These are phyloP conservation scores for Dufourea novaeangliae DNA, from an alignment of 1,140 invertebrate genomes.

Conservation along the genomic window DNA sequence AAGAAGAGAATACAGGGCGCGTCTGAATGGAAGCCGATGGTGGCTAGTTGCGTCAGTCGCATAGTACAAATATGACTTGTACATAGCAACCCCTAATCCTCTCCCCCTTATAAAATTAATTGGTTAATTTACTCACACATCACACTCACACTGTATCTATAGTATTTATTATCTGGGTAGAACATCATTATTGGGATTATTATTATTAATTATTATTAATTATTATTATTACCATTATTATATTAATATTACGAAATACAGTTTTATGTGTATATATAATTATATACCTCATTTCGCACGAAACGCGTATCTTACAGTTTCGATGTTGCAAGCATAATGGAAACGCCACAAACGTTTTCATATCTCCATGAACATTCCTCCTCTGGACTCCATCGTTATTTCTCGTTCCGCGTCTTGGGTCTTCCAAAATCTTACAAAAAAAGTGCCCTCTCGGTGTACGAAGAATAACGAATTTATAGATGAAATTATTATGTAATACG, in stretches of 20 bases:
- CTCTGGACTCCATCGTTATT: background rate
- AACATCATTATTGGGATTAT: slow-evolving; percentile 82
- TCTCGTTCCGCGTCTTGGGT: background rate
- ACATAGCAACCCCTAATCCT: slow-evolving; percentile 77
- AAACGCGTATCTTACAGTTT: slow-evolving; percentile 37
- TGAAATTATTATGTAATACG: background rate
- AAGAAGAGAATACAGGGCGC: slow-evolving; percentile 70
- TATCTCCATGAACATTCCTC: background rate
- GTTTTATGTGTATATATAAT: slow-evolving; percentile 81
- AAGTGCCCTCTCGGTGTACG: background rate
- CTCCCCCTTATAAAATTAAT: slow-evolving; percentile 66
- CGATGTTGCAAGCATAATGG: slow-evolving; percentile 61
- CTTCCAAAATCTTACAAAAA: background rate
- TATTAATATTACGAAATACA: slow-evolving; percentile 82
- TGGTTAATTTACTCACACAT: slow-evolving; percentile 80
- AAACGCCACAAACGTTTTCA: slow-evolving; percentile 12
- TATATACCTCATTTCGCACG: slow-evolving; percentile 73
- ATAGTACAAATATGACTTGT: slow-evolving; percentile 82
- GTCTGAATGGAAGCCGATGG: slow-evolving; percentile 72
- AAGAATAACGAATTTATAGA: background rate
- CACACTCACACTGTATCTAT: slow-evolving; percentile 82
- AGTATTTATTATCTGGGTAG: slow-evolving; percentile 83
- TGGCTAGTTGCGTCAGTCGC: slow-evolving; percentile 78
- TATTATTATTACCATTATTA: slow-evolving; percentile 78
- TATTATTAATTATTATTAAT: slow-evolving; percentile 79